These are phyloP conservation scores for Myanophis thanlyinensis DNA, from an alignment of 2,113 vertebrate species.

Conservation along the genomic window DNA sequence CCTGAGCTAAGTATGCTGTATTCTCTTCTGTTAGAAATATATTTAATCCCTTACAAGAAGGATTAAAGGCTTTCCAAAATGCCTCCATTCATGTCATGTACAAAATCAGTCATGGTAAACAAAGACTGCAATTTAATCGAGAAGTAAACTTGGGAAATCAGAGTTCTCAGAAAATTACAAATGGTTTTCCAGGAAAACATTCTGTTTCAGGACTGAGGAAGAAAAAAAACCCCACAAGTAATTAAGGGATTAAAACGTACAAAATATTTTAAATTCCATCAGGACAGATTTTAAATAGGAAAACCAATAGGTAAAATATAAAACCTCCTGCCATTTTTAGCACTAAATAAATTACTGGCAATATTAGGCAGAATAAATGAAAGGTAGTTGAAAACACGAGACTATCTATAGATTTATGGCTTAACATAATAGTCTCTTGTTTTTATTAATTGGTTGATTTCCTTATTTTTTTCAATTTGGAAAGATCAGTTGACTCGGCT, in stretches of 20 bases:
- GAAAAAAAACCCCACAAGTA: not conserved
- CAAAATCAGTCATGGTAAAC: not conserved
- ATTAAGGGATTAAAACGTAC: not conserved
- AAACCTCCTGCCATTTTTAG: not conserved
- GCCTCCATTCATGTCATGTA: not conserved
- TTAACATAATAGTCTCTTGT: not conserved
- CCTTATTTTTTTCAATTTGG: not conserved
- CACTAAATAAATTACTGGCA: not conserved
- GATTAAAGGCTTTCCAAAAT: conserved; percentile 4
- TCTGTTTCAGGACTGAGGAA: not conserved
- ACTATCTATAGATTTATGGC: not conserved
- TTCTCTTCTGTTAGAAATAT: not conserved
- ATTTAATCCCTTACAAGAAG: conserved; percentile 10
- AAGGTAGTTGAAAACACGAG: not conserved
- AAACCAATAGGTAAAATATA: not conserved
- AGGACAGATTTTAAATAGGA: not conserved
- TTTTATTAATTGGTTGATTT: not conserved
- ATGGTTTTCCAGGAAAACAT: conserved; percentile 25
- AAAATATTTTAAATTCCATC: conserved; percentile 2
- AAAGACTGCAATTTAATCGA: not conserved
- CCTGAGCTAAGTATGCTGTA: not conserved
- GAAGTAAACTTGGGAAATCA: not conserved
- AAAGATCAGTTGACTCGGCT: not conserved
- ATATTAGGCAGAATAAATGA: not conserved
- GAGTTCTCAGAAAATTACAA: not conserved